Evolutionary conservation across 2,888 invertebrate genomes (phyloP).

Genomic region (Machimus atricapillus): DNA sequence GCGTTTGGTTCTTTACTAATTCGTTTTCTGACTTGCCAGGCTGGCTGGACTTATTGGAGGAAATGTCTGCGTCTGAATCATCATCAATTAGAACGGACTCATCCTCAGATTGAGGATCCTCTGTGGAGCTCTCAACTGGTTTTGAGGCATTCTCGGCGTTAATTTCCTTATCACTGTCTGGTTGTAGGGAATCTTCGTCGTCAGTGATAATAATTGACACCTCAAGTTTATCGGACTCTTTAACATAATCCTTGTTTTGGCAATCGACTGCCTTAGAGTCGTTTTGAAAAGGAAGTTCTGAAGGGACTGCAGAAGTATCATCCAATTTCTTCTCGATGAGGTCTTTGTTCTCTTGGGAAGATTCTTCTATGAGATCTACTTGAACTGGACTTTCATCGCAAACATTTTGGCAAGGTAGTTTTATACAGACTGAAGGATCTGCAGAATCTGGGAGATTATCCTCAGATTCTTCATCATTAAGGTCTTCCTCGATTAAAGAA

Average conservation of each 20-base stretch:
- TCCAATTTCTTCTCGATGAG: background rate
- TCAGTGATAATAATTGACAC: background rate
- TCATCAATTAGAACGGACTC: background rate
- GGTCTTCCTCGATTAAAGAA: background rate
- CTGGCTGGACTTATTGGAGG: background rate
- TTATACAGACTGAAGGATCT: background rate
- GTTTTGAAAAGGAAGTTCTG: background rate
- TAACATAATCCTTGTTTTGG: background rate
- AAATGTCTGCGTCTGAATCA: background rate
- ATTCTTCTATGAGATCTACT: background rate
- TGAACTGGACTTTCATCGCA: background rate
- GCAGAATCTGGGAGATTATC: background rate
- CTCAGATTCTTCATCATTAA: background rate
- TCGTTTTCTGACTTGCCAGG: background rate
- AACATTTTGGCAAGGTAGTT: background rate
- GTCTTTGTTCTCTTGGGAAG: background rate
- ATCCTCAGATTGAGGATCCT: background rate
- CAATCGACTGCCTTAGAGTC: background rate
- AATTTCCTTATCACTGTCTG: background rate
- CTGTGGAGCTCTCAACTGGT: background rate
- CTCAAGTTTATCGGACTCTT: background rate
- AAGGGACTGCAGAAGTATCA: background rate
- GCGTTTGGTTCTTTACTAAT: background rate
- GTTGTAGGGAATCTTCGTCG: background rate
- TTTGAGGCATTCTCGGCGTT: background rate